Evolutionary conservation across 2,797 vertebrate species (phyloP), one percentile per base, ranked within the genome.

Genomic region (Enteromius thamalakanensis): DNA sequence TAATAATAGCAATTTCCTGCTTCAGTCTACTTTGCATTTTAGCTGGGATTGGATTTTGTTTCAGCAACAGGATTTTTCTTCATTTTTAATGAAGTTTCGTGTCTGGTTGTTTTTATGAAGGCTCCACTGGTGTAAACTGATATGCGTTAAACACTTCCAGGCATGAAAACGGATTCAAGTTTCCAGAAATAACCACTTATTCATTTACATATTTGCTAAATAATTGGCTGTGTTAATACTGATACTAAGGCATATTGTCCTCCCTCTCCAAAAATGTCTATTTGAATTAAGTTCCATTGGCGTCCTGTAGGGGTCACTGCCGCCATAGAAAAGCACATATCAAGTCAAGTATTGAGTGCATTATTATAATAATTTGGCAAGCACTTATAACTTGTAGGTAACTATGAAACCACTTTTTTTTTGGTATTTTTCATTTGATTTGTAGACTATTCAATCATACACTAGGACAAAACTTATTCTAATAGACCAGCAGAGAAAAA

Each of bases 151-250:
- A 60, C 37, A 76, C 55, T 76, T 42, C n/a, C 21, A 62, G 15
- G 55, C 75, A 45, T 62, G 37, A 62, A 77, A 77, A 45, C 21
- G 15, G 55, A 47, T 77, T 77, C 10, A 29, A 40, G 23, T 62
- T 77, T 64, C 75, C 75, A 77, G 55, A 64, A 77, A 62, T 77
- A 64, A 15, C 8, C 37, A 45, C 55, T 21, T 21, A 47, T 77
- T 45, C 29, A 62, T 77, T 77, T 19, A 76, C 75, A 64, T 45
- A 77, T 64, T 45, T 19, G 8, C 23, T 4, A 29, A 45, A 29
- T 45, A 62, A 76, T 62, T 19, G 75, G 37, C 23, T 76, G 75
- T 19, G 45, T 29, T 76, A 70, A 45, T 70, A 45, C 21, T 42
- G 40, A 70, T 14, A 26, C 21, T 37, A 7, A 45, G 40, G 6